A percentile compares a stretch with the other conserved stretches of the same genome.
These are phyloP conservation scores for Centropus unirufus DNA, from an alignment of 2,113 vertebrate genomes.

Conservation along the genomic window DNA sequence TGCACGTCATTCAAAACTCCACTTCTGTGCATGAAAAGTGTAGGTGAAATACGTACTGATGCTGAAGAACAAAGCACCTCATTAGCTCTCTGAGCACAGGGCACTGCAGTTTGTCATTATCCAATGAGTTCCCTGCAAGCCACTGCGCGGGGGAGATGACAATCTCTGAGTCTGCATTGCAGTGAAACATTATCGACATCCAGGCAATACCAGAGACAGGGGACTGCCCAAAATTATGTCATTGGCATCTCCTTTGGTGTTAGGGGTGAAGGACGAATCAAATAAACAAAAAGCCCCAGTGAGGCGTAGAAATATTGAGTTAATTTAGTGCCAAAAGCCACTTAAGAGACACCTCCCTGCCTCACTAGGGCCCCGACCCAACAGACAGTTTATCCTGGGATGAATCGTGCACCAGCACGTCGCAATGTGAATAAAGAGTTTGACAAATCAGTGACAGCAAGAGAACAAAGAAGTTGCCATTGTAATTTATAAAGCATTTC, in stretches of 20 bases:
- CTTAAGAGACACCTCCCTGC: not conserved
- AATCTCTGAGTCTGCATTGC: not conserved
- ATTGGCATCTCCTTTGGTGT: not conserved
- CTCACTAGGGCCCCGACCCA: not conserved
- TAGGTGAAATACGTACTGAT: not conserved
- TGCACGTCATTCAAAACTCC: not conserved
- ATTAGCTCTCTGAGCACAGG: slow-evolving; percentile 65
- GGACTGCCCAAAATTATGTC: not conserved
- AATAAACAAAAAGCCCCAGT: not conserved
- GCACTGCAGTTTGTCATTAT: slow-evolving; percentile 58
- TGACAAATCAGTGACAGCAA: not conserved
- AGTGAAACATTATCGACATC: not conserved
- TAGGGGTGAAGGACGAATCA: not conserved
- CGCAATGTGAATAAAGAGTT: not conserved
- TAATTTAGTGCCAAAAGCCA: not conserved
- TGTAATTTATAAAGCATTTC: not conserved
- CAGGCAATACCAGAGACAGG: not conserved
- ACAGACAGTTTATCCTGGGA: not conserved
- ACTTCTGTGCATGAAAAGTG: not conserved
- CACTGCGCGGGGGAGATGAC: not conserved
- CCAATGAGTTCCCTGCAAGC: slow-evolving; percentile 25
- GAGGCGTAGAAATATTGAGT: not conserved
- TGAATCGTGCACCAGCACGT: not conserved
- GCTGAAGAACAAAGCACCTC: slow-evolving; percentile 61
- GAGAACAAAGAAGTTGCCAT: not conserved